Evolutionary conservation across 92 coral and sea anemone species (phyloP).

Genomic region (Micromussa lordhowensis): DNA sequence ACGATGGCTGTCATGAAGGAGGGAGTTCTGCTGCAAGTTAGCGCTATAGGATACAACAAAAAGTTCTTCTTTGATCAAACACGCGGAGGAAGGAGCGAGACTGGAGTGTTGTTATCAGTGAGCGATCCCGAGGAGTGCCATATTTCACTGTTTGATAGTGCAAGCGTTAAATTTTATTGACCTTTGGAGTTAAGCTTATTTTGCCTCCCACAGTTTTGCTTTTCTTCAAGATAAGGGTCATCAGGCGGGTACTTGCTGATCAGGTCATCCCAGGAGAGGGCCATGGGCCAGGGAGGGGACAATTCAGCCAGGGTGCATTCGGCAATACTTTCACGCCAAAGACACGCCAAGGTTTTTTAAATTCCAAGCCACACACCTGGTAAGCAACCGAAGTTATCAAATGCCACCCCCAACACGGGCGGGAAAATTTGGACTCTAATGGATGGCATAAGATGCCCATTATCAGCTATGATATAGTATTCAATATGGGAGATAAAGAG

Average conservation of each 20-base stretch:
- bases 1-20: conserved; percentile 32
- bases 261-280: neutral
- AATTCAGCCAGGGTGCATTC: no score
- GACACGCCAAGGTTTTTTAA: no score
- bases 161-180: conserved; percentile 23
- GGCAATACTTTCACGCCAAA: no score
- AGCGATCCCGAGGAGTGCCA: conserved; percentile 26
- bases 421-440: no score
- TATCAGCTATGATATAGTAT: no score
- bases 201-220: neutral
- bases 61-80: conserved; percentile 41
- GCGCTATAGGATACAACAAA: conserved; percentile 16
- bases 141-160: conserved; percentile 30
- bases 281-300: neutral
- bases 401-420: no score
- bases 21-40: conserved; percentile 31
- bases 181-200: neutral
- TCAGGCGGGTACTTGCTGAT: no score
- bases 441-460: no score
- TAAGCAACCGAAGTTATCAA: no score
- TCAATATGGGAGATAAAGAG: no score
- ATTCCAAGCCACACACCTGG: no score
- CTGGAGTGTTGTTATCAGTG: conserved; percentile 36
- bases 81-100: conserved; percentile 14
- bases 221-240: neutral